A percentile compares a stretch with the other conserved stretches of the same genome.
These are phyloP conservation scores for Notolepis coatsorum DNA, from an alignment of 2,797 vertebrate species.

Conservation along the genomic window DNA sequence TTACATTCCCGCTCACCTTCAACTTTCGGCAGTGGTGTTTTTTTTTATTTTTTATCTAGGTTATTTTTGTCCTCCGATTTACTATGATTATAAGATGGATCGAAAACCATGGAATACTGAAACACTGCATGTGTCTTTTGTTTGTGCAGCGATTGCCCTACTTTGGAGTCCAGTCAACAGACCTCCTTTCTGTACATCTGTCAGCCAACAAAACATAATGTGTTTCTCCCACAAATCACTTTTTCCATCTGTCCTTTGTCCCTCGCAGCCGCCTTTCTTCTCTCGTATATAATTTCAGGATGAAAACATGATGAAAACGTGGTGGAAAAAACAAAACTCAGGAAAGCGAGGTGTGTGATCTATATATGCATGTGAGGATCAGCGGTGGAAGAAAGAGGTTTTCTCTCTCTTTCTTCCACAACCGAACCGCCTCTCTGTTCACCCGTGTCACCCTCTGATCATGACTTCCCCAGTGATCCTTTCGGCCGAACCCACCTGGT, in stretches of 20 bases:
- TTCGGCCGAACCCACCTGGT: neutral
- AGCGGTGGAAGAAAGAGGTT: constrained; percentile 3
- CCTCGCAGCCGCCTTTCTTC: constrained; percentile 7
- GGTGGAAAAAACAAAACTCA: neutral
- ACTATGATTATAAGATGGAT: neutral
- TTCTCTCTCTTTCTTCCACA: constrained; percentile 7
- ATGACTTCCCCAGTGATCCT: neutral
- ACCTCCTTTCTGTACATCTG: constrained; percentile 48
- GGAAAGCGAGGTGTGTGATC: neutral
- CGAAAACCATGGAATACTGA: neutral
- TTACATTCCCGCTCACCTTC: constrained; percentile 21
- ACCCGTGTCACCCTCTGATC: neutral
- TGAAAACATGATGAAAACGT: constrained; percentile 47
- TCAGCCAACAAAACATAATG: constrained; percentile 66
- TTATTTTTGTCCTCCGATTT: no score
- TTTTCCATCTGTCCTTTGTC: constrained; percentile 34
- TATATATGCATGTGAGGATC: neutral
- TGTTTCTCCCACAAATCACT: constrained; percentile 32
- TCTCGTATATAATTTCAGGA: constrained; percentile 24
- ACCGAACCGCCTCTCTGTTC: constrained; percentile 12
- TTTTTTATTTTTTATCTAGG: no score
- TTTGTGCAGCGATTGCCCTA: constrained; percentile 49
- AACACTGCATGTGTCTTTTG: constrained; percentile 15
- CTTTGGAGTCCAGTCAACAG: constrained; percentile 51
- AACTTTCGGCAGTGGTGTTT: constrained; percentile 10